These are phyloP conservation scores for Phragmatobia fuliginosa DNA, from an alignment of 2,888 invertebrate genomes.

Conservation along the genomic window DNA sequence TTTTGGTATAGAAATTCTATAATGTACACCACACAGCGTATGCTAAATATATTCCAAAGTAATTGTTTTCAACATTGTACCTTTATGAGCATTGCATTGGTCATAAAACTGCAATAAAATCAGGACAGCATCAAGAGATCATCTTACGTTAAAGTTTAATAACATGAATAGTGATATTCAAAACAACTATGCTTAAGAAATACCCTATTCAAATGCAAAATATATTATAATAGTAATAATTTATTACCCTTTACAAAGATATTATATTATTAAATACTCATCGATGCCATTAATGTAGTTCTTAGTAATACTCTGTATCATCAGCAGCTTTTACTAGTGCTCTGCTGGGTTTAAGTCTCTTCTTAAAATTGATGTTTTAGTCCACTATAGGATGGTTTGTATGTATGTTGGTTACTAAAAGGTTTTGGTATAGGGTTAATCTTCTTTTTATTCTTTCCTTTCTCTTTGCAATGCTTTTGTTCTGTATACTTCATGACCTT, in stretches of 20 bases:
- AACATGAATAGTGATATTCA: slow-evolving; percentile 18
- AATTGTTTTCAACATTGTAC: slow-evolving; percentile 37
- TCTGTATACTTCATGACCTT: too few species aligned
- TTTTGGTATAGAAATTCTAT: slow-evolving; percentile 4
- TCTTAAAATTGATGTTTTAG: too few species aligned
- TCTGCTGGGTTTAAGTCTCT: too few species aligned
- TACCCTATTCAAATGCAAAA: slow-evolving; percentile 29
- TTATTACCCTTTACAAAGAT: slow-evolving; percentile 2
- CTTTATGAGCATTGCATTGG: slow-evolving; percentile 42
- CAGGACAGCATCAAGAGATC: slow-evolving; percentile 54
- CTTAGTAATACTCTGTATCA: not conserved
- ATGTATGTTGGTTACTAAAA: too few species aligned
- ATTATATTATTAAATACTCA: not conserved
- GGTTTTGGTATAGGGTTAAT: too few species aligned
- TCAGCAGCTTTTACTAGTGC: too few species aligned
- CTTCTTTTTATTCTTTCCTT: too few species aligned
- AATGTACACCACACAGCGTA: slow-evolving; percentile 15
- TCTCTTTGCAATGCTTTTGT: too few species aligned
- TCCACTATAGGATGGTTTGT: too few species aligned
- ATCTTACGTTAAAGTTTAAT: slow-evolving; percentile 28
- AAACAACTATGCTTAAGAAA: slow-evolving; percentile 17
- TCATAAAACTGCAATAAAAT: slow-evolving; percentile 64
- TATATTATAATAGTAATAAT: slow-evolving; percentile 18
- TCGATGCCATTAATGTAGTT: not conserved
- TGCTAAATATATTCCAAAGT: slow-evolving; percentile 22